Conservation (phyloP, 2,113 vertebrate species). For the Arvicanthis niloticus region DNA sequence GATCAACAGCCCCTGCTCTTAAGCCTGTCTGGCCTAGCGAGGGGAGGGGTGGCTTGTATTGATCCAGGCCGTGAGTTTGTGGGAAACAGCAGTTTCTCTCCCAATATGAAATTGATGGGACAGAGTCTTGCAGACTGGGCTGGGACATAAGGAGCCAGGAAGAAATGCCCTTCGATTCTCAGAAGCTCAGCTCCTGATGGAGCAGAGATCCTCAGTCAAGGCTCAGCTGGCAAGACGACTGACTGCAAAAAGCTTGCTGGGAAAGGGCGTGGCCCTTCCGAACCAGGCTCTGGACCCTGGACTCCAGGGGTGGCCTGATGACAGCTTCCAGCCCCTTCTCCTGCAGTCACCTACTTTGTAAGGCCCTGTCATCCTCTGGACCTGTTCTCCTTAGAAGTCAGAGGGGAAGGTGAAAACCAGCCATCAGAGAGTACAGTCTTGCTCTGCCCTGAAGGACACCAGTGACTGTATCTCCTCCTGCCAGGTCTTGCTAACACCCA, state of each 20-base stretch:
- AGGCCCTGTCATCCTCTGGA: neutral
- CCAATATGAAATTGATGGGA: constrained; percentile 43
- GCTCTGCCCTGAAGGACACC: neutral
- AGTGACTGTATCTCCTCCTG: neutral
- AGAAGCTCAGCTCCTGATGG: neutral
- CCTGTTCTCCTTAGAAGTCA: neutral
- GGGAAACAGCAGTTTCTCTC: constrained; percentile 62
- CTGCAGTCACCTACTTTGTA: neutral
- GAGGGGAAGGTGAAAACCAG: neutral
- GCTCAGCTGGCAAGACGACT: neutral
- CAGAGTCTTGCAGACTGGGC: neutral
- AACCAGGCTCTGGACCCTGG: neutral
- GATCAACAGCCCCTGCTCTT: neutral
- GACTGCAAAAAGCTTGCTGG: constrained; percentile 30
- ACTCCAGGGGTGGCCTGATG: neutral
- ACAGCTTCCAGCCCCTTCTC: neutral
- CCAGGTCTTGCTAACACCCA: neutral
- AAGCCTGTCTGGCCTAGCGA: neutral
- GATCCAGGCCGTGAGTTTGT: neutral
- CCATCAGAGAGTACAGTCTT: neutral
- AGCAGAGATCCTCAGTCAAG: neutral
- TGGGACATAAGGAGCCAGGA: constrained; percentile 35
- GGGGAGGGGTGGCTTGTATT: constrained; percentile 18
- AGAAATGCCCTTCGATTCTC: constrained; percentile 30
- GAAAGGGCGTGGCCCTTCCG: neutral